Evolutionary conservation across 2,888 invertebrate species (phyloP).

Genomic region (Phyto melanocephala): DNA sequence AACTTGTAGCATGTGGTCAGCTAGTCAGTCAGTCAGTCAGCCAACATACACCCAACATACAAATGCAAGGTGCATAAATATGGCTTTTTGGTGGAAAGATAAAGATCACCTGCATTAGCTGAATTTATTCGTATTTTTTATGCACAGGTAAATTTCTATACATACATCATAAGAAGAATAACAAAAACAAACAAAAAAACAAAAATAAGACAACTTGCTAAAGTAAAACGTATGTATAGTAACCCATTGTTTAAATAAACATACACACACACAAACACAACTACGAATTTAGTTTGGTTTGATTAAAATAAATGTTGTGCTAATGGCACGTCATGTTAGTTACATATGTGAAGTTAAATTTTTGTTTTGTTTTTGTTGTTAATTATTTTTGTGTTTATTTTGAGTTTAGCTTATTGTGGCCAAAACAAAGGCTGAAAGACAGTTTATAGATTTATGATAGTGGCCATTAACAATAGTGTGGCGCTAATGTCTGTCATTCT

Average conservation of each 20-base stretch:
- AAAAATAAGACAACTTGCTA: neutral
- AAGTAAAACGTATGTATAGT: neutral
- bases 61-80: slow-evolving; percentile 61
- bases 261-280: no score
- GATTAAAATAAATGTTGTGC: slow-evolving; percentile 62
- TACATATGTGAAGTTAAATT: slow-evolving; percentile 3
- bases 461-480: slow-evolving; percentile 61
- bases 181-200: slow-evolving; percentile 5
- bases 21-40: no score
- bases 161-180: no score
- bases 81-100: slow-evolving; percentile 33
- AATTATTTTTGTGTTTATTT: slow-evolving; percentile 58
- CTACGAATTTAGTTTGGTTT: slow-evolving; percentile 13
- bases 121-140: neutral
- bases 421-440: slow-evolving; percentile 19
- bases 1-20: slow-evolving; percentile 64
- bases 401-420: slow-evolving; percentile 2
- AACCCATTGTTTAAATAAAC: neutral
- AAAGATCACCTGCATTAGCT: slow-evolving; percentile 52
- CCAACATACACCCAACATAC: neutral
- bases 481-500: slow-evolving; percentile 61
- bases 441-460: slow-evolving; percentile 65
- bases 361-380: slow-evolving; percentile 6
- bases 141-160: slow-evolving; percentile 28
- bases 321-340: slow-evolving; percentile 60